phyloP scores from a whole-genome alignment of 64 coral and sea anemone species.

The Stichodactyla helianthus region DNA sequence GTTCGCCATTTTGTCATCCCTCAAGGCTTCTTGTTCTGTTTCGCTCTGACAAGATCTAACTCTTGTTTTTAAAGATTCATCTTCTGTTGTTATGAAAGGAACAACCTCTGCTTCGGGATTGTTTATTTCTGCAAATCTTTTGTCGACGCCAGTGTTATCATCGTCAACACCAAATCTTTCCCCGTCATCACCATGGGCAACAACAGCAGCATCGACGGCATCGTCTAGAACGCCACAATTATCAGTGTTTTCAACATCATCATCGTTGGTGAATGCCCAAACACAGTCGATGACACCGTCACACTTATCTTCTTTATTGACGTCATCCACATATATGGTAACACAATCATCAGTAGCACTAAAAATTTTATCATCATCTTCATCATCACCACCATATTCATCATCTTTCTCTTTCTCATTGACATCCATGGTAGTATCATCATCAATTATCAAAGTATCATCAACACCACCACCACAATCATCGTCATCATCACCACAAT shows the following conservation, averaged over 20 bases:
- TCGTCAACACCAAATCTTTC: neutral
- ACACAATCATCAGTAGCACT: neutral
- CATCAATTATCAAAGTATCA: neutral
- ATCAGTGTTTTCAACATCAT: neutral
- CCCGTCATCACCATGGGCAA: no score
- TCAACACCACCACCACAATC: neutral
- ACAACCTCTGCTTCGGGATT: neutral
- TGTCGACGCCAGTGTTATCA: neutral
- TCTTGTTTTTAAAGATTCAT: neutral
- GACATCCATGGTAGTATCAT: neutral
- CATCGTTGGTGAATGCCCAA: neutral
- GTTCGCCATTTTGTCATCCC: no score
- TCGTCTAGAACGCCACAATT: neutral
- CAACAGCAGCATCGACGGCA: no score
- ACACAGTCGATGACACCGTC: neutral
- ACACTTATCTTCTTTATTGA: neutral
- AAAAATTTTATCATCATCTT: neutral
- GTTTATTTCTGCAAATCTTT: neutral
- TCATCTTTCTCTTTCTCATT: neutral
- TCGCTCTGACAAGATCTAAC: neutral
- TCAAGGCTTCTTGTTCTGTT: no score
- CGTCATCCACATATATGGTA: neutral
- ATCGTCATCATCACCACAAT: neutral
- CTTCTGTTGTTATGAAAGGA: neutral
- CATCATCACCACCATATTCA: neutral